Conservation (phyloP, 2,888 invertebrate genomes). For the Pinctada fucata region DNA sequence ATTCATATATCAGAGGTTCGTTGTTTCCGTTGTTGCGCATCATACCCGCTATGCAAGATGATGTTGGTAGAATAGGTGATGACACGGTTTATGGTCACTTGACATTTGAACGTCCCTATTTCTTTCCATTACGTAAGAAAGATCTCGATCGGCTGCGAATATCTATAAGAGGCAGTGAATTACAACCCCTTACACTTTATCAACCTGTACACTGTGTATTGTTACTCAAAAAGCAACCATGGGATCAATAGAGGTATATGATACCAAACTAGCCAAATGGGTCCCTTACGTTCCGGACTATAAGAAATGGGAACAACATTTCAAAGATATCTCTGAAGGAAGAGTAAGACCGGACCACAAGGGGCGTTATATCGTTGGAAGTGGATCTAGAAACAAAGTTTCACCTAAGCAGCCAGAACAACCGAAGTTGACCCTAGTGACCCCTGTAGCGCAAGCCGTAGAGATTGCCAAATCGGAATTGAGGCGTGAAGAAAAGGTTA, state of each 20-base stretch:
- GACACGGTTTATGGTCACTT: not conserved
- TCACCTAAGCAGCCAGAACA: not conserved
- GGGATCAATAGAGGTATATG: not conserved
- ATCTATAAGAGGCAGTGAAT: not conserved
- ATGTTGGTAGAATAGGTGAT: not conserved
- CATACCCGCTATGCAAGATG: not conserved
- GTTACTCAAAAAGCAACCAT: not conserved
- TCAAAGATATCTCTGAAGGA: slow-evolving; percentile 5
- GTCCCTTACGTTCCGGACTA: slow-evolving; percentile 8
- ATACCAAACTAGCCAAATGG: not conserved
- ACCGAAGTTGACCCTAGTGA: not conserved
- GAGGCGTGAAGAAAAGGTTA: not conserved
- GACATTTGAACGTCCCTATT: not conserved
- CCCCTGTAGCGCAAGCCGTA: not conserved
- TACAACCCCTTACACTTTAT: not conserved
- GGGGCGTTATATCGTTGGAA: not conserved
- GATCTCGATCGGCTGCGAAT: not conserved
- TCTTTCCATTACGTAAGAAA: not conserved
- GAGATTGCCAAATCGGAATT: not conserved
- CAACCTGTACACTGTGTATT: not conserved
- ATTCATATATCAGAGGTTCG: not conserved
- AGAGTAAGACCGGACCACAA: slow-evolving; percentile 17
- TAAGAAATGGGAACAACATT: slow-evolving; percentile 11
- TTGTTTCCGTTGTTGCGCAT: not conserved
- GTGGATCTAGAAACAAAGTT: not conserved